These are phyloP conservation scores for Cyprinella venusta DNA, from an alignment of 2,797 vertebrate species.

Conservation along the genomic window DNA sequence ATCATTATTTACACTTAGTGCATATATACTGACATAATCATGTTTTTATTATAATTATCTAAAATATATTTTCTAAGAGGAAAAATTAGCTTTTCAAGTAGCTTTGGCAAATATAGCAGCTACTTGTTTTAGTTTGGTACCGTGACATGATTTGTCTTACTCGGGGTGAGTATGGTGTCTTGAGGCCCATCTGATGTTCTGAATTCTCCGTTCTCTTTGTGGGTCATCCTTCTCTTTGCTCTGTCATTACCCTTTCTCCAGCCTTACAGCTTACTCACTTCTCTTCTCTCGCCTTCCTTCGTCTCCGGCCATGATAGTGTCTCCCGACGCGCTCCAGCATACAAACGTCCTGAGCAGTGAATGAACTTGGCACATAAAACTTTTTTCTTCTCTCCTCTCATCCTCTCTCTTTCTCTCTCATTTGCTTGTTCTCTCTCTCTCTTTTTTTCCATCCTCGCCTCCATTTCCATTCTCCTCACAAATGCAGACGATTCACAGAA, in stretches of 20 bases:
- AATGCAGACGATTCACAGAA: constrained; percentile 74
- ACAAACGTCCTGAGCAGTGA: constrained; percentile 41
- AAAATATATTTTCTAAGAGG: too few species aligned
- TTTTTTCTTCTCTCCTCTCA: constrained; percentile 51
- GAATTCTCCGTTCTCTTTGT: background rate
- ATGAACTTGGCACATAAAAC: constrained; percentile 53
- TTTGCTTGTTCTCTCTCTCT: constrained; percentile 32
- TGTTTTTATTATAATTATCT: too few species aligned
- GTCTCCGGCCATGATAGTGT: constrained; percentile 29
- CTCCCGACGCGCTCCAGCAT: constrained; percentile 48
- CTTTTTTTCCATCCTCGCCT: constrained; percentile 52
- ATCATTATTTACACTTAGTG: too few species aligned
- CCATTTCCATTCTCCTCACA: constrained; percentile 68
- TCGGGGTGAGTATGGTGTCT: background rate
- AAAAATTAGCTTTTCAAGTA: too few species aligned
- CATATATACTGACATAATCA: too few species aligned
- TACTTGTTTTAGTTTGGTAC: background rate
- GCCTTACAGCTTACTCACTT: constrained; percentile 12
- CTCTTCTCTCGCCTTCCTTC: constrained; percentile 17
- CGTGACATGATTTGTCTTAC: background rate
- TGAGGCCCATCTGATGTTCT: too few species aligned
- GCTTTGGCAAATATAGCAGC: background rate
- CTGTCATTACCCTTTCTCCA: constrained; percentile 29
- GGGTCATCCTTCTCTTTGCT: background rate
- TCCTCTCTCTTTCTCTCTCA: constrained; percentile 56